Evolutionary conservation across 2,888 invertebrate species (phyloP).

Genomic region (Melitaea athalia): DNA sequence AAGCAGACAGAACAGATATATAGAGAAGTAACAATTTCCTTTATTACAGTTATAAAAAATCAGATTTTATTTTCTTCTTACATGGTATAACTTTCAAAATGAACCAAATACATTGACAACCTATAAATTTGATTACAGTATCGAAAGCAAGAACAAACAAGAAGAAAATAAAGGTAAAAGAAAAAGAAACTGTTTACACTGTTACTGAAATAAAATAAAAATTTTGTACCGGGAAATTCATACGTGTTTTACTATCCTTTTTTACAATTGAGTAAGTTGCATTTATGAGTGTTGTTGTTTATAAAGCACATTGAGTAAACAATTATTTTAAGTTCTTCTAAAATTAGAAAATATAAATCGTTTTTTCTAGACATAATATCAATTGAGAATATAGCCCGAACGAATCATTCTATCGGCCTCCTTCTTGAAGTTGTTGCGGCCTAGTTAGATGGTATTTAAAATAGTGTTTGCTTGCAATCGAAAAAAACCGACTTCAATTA

Average conservation of each 20-base stretch:
- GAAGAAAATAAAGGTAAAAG: constrained; percentile 61
- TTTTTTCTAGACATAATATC: too few species aligned
- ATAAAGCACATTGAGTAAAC: too few species aligned
- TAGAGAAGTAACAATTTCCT: not conserved
- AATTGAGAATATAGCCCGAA: too few species aligned
- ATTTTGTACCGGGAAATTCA: constrained; percentile 38
- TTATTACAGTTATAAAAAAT: not conserved
- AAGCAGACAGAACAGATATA: too few species aligned
- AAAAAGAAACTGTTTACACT: constrained; percentile 10
- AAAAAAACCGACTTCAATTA: too few species aligned
- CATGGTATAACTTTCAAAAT: constrained; percentile 50
- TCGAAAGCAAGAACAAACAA: constrained; percentile 67
- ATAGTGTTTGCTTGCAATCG: too few species aligned
- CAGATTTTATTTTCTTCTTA: constrained; percentile 39
- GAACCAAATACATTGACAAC: constrained; percentile 58
- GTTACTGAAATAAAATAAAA: constrained; percentile 56
- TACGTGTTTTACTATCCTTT: not conserved
- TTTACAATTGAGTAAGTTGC: not conserved
- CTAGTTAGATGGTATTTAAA: too few species aligned
- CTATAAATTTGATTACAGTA: constrained; percentile 69
- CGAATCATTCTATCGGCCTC: too few species aligned
- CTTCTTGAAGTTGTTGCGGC: too few species aligned
- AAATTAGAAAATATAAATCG: too few species aligned
- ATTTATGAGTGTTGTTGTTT: not conserved
- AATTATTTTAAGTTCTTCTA: too few species aligned